Evolutionary conservation across 2,797 vertebrate species (phyloP).

Genomic region (Pogoniulus pusillus): DNA sequence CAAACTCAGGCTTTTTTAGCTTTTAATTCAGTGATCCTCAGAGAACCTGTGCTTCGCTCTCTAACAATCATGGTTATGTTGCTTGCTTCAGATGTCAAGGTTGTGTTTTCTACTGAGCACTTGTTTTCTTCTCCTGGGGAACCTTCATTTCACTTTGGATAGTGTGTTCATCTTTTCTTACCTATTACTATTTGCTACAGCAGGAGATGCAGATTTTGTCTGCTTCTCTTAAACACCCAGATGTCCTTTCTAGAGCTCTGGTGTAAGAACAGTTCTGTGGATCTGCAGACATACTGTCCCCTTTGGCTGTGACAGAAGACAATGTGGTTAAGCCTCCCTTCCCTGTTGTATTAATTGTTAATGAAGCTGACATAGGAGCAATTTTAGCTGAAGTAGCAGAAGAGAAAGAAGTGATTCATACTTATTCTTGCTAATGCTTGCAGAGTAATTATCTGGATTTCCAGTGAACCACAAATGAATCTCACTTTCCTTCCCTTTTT

Average conservation of each 20-base stretch:
- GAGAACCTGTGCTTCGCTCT: neutral
- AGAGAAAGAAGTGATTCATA: conserved; percentile 36
- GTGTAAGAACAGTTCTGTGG: neutral
- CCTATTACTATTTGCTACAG: neutral
- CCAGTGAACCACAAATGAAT: neutral
- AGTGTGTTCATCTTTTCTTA: neutral
- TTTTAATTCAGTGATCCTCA: neutral
- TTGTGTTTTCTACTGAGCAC: fast-evolving
- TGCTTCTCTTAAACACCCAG: neutral
- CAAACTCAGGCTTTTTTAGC: neutral
- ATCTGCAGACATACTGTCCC: neutral
- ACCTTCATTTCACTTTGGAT: neutral
- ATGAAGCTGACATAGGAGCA: conserved; percentile 31
- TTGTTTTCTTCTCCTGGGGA: neutral
- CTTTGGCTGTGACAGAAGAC: conserved; percentile 15
- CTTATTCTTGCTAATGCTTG: neutral
- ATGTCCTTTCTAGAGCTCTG: neutral
- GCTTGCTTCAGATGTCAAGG: neutral
- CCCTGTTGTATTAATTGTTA: conserved; percentile 61
- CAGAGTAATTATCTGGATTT: neutral
- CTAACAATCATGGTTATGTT: fast-evolving
- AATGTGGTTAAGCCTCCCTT: neutral
- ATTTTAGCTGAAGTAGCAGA: conserved; percentile 41
- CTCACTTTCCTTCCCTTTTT: neutral
- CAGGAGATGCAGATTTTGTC: neutral